Evolutionary conservation across 1,140 invertebrate species (phyloP), one percentile per base, ranked within the genome.

Genomic region (Drosophila subpulchrella): DNA sequence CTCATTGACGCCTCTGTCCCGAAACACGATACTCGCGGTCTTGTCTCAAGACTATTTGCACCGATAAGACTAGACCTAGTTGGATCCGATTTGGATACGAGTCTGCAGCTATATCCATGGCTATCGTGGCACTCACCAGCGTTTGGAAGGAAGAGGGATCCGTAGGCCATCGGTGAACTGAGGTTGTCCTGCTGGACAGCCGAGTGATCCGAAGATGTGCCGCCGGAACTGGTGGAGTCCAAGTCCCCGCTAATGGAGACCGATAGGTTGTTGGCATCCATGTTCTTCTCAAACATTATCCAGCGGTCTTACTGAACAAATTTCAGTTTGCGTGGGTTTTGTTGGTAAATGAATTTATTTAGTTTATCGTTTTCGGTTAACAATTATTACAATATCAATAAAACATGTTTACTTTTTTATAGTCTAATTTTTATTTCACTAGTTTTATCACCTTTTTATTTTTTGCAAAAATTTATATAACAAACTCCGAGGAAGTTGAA

Each of bases 151-250:
- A 91, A 92, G 47, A 92, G 67, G 6, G 89, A 75, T 3, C 88
- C 89, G 46, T 92, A 92, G 63, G 89, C 84, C 66, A 91, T 82
- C 2, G 91, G 89, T 10, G 91, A 92, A 53, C 86, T 92, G n/a
- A 91, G 83, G 30, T 81, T 84, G 61, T 91, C 91, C 58, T 92
- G 91, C 36, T 91, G 86, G 42, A 75, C 72, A 17, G 89, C 75
- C 7, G 91, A 91, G 66, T 92, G 90, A 42, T 92, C 91, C 27
- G 91, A 92, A 24, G 75, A 84, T 7, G 91, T 91, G 78, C 91
- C 91, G 77, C 71, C 91, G 80, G 91, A 92, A 61, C 91, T 92
- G 27, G 91, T 92, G 0, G 91, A 92, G 38, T 92, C 91, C 67
- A 92, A 70, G 53, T 92, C 91, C 7, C 91, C 91, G 56, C 75